phyloP scores from a whole-genome alignment of 2,797 vertebrate genomes.

The Taenioides sp. region DNA sequence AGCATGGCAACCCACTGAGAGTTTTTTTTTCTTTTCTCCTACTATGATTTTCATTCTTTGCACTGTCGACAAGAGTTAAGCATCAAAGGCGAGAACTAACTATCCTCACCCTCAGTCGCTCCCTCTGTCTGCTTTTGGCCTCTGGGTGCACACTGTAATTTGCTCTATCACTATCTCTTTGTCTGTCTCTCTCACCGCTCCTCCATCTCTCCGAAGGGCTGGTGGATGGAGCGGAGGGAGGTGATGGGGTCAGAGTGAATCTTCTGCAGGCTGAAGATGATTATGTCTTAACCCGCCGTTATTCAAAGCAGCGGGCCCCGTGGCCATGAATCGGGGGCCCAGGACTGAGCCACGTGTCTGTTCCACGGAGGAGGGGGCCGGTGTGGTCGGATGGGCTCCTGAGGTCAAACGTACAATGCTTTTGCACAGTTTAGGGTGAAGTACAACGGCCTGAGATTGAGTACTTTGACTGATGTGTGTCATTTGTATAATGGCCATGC shows the following conservation, averaged over 20 bases:
- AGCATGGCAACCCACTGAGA: slow-evolving; percentile 65
- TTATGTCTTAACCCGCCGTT: slow-evolving; percentile 80
- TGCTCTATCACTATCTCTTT: slow-evolving; percentile 63
- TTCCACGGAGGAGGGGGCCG: slow-evolving; percentile 9
- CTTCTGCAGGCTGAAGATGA: slow-evolving; percentile 75
- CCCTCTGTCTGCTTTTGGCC: slow-evolving; percentile 72
- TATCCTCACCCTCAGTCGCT: slow-evolving; percentile 67
- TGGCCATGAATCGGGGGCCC: slow-evolving; percentile 66
- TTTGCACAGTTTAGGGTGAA: slow-evolving; percentile 36
- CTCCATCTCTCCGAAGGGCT: slow-evolving; percentile 64
- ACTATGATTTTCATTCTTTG: slow-evolving; percentile 67
- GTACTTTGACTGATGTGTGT: slow-evolving; percentile 51
- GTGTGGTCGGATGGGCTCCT: slow-evolving; percentile 49
- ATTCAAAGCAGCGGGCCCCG: slow-evolving; percentile 74
- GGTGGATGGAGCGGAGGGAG: slow-evolving; percentile 68
- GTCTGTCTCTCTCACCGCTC: slow-evolving; percentile 38
- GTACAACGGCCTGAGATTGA: slow-evolving; percentile 24
- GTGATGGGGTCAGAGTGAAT: slow-evolving; percentile 80
- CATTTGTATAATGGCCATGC: slow-evolving; percentile 51
- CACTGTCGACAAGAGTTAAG: slow-evolving; percentile 69
- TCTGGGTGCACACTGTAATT: slow-evolving; percentile 80
- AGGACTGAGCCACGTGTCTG: slow-evolving; percentile 49
- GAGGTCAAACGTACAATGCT: slow-evolving; percentile 57
- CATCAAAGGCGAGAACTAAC: slow-evolving; percentile 74
- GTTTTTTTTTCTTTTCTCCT: slow-evolving; percentile 17